phyloP scores from a whole-genome alignment of 2,888 invertebrate genomes.

The Agrotis segetum region DNA sequence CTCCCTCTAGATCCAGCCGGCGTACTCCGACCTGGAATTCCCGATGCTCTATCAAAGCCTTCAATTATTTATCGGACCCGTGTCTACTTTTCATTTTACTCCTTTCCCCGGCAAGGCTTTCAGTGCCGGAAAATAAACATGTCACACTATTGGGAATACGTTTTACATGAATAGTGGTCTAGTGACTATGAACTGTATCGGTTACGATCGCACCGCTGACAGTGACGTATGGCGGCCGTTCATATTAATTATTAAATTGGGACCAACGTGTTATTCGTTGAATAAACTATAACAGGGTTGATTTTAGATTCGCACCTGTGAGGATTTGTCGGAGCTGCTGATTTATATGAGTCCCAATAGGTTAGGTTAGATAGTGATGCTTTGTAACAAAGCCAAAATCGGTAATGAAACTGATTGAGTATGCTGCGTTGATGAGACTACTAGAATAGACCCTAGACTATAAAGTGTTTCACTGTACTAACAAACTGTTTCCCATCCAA shows the following conservation, averaged over 20 bases:
- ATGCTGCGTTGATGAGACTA: background rate
- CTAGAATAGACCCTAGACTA: background rate
- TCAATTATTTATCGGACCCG: constrained; percentile 91
- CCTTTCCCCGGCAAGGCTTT: constrained; percentile 85
- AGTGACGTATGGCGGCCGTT: constrained; percentile 77
- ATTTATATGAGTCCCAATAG: constrained; percentile 34
- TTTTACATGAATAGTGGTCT: constrained; percentile 80
- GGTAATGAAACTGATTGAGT: constrained; percentile 14
- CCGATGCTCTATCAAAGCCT: constrained; percentile 89
- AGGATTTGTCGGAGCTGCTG: constrained; percentile 16
- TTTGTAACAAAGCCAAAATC: constrained; percentile 4
- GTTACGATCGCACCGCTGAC: constrained; percentile 70
- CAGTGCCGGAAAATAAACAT: constrained; percentile 84
- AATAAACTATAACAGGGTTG: constrained; percentile 54
- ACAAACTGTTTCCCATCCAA: background rate
- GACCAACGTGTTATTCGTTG: constrained; percentile 44
- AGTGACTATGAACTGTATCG: constrained; percentile 80
- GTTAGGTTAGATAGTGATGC: constrained; percentile 3
- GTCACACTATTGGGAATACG: constrained; percentile 84
- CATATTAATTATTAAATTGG: constrained; percentile 73
- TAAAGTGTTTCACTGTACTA: background rate
- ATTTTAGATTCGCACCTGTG: constrained; percentile 44
- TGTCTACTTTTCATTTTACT: constrained; percentile 91
- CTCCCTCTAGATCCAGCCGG: constrained; percentile 85
- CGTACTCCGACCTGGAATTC: constrained; percentile 84